Percentiles rank a stretch among this genome's conserved stretches.
phyloP scores from a whole-genome alignment of 2,113 vertebrate species.

The Anthoscopus minutus region DNA sequence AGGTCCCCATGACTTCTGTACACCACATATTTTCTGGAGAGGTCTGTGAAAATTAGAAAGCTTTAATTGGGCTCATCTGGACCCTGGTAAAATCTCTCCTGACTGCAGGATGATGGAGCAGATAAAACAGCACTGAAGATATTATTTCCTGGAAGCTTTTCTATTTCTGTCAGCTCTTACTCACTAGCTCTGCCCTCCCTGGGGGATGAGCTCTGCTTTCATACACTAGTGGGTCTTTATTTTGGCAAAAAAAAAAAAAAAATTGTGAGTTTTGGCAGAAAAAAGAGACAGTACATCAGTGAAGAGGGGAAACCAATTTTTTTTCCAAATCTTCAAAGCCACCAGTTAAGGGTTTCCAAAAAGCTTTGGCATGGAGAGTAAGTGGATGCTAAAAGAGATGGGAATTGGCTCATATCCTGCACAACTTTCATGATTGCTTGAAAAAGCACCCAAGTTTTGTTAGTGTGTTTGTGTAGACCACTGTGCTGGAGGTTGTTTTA shows the following conservation, averaged over 20 bases:
- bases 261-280: slow-evolving; percentile 52
- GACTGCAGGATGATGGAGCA: slow-evolving; percentile 18
- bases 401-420: slow-evolving; percentile 21
- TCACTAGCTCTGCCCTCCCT: slow-evolving; percentile 21
- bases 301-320: slow-evolving; percentile 45
- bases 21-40: neutral
- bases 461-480: slow-evolving; percentile 6
- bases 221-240: slow-evolving; percentile 43
- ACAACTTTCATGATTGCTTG: neutral
- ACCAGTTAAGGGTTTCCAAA: slow-evolving; percentile 41
- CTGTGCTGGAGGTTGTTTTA: neutral
- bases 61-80: neutral
- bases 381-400: slow-evolving; percentile 39
- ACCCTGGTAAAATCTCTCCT: neutral
- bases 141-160: slow-evolving; percentile 54
- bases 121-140: slow-evolving; percentile 33
- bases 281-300: slow-evolving; percentile 59
- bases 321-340: slow-evolving; percentile 46
- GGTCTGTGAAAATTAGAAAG: neutral
- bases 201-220: slow-evolving; percentile 42
- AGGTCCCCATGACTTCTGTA: fast-evolving
- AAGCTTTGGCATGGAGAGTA: slow-evolving; percentile 12
- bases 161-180: slow-evolving; percentile 52
- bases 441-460: neutral
- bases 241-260: slow-evolving; percentile 36